A percentile compares a stretch with the other conserved stretches of the same genome.
phyloP scores from a whole-genome alignment of 2,113 vertebrate species.

The Cercopithecus mona region DNA sequence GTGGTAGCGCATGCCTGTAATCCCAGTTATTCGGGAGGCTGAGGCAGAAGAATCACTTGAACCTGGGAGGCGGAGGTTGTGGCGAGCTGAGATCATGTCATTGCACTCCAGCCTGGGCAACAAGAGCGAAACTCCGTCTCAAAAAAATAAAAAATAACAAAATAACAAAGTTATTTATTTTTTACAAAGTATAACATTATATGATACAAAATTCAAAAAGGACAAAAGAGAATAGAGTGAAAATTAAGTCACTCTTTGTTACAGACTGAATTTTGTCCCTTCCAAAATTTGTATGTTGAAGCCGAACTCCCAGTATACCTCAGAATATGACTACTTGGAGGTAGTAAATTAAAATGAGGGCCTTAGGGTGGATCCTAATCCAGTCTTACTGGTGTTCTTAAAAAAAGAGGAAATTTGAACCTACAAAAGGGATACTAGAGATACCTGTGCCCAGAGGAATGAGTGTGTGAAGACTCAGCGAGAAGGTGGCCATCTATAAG shows the following conservation, averaged over 20 bases:
- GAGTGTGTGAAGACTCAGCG: background rate
- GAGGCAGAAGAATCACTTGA: no score
- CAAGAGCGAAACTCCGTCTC: no score
- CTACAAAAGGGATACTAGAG: background rate
- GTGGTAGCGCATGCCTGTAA: no score
- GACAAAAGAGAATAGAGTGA: background rate
- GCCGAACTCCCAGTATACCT: background rate
- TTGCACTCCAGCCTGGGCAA: no score
- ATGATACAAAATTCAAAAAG: slow-evolving; percentile 5
- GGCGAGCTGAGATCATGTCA: no score
- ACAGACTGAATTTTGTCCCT: background rate
- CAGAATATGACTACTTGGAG: background rate
- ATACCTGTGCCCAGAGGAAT: background rate
- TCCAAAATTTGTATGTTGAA: background rate
- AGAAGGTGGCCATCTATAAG: background rate
- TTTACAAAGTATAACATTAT: background rate
- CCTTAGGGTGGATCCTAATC: background rate
- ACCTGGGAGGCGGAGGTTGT: no score
- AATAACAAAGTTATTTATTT: no score
- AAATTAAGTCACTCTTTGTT: background rate
- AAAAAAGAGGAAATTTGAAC: background rate
- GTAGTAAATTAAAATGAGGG: background rate
- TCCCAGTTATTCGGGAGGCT: no score
- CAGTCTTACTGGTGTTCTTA: background rate
- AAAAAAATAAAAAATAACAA: no score